A percentile compares a stretch with the other conserved stretches of the same genome.
Evolutionary conservation across 2,797 vertebrate species (phyloP).

Genomic region (Amphiprion clarkii): DNA sequence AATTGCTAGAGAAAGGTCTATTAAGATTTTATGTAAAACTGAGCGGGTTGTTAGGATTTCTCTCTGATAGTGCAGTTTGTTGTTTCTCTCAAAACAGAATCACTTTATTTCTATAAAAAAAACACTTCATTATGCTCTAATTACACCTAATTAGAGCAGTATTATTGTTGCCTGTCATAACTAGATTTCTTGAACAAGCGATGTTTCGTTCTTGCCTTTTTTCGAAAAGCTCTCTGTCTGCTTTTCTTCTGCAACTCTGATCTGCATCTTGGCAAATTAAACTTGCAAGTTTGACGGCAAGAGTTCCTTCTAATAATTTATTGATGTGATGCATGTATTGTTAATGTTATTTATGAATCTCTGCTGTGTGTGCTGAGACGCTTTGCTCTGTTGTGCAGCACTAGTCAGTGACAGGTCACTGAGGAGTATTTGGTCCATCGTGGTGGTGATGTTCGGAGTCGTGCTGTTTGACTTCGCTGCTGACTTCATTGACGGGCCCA

Average conservation of each 20-base stretch:
- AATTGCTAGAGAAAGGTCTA: background rate
- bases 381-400: conserved; percentile 76
- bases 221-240: background rate
- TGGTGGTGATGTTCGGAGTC: conserved; percentile 94
- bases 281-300: background rate
- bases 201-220: background rate
- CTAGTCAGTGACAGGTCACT: conserved; percentile 76
- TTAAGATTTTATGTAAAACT: background rate
- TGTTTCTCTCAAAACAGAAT: too few species aligned
- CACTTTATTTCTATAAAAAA: too few species aligned
- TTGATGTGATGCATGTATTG: background rate
- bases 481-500: conserved; percentile 98
- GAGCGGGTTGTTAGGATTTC: too few species aligned
- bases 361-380: background rate
- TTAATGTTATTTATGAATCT: background rate
- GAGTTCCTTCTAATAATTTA: too few species aligned
- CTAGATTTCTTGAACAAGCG: too few species aligned
- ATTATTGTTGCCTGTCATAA: background rate
- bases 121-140: background rate
- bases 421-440: conserved; percentile 88
- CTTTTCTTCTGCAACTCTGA: background rate
- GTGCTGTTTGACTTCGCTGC: conserved; percentile 98
- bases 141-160: background rate
- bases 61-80: background rate
- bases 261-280: background rate